Conservation (phyloP, 2,113 vertebrate genomes). For the Podilymbus podiceps region DNA sequence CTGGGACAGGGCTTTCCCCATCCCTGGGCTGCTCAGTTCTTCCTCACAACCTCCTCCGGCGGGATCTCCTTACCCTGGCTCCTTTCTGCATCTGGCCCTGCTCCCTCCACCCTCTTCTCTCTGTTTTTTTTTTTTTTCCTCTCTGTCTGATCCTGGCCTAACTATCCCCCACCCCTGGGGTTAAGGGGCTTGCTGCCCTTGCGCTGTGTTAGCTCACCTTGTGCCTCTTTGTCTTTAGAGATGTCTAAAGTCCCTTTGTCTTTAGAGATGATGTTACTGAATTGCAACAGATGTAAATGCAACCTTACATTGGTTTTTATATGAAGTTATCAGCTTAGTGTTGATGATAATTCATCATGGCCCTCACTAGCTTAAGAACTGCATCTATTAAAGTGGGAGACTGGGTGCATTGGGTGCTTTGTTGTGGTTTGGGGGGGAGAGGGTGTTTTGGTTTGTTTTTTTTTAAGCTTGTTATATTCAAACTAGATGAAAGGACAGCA, state of each 20-base stretch:
- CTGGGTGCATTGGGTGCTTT: not conserved
- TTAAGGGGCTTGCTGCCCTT: not conserved
- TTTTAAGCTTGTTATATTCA: not conserved
- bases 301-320: not conserved
- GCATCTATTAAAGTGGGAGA: not conserved
- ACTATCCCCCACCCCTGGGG: not conserved
- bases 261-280: not conserved
- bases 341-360: not conserved
- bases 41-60: not conserved
- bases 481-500: constrained; percentile 12
- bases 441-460: not conserved
- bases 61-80: not conserved
- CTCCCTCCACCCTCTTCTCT: not conserved
- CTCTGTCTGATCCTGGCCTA: not conserved
- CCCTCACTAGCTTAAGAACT: not conserved
- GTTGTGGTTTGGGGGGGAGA: too few species aligned
- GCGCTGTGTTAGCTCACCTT: not conserved
- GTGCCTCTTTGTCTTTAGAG: not conserved
- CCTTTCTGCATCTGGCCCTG: not conserved
- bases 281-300: not conserved
- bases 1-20: not conserved
- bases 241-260: not conserved
- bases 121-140: not conserved
- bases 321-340: not conserved
- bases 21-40: not conserved